Evolutionary conservation across 2,113 vertebrate genomes (phyloP), one percentile per base, ranked within the genome.

Genomic region (Pseudois nayaur): DNA sequence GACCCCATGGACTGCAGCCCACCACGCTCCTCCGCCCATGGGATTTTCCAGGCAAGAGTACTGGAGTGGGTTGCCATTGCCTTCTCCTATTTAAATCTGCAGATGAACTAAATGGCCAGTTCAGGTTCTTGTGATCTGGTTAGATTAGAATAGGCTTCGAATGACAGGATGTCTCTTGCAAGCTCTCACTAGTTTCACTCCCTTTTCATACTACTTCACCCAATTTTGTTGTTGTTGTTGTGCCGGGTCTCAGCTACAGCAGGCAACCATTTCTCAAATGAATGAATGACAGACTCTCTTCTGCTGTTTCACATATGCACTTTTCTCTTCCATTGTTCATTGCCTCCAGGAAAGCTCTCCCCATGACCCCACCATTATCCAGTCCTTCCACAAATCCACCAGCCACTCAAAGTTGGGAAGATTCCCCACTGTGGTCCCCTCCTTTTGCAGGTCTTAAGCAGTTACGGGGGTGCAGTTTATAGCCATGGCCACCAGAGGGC

Each of bases 401-500:
- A 84, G 55, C 36, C 15, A 29, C 33, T 31, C 84, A 36, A 64
- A 86, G 12, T n/a, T 8, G 33, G 36, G 23, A 86, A 43, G 10
- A 60, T 40, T 57, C 45, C 31, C 19, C 19, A 40, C 27, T 85
- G 31, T n/a, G 9, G 57, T 89, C 40, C 29, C 78, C 14, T 57
- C 2, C 21, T 86, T 88, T 93, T 92, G 76, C 36, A 67, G 67
- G 83, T 16, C 36, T 40, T 89, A 55, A 60, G 86, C 27, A 23
- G 27, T 87, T 89, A 33, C 45, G 16, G 36, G 52, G 48, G 8
- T 86, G 81, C 84, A 87, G 27, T 96, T 95, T 84, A 83, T n/a
- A 82, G 12, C 15, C 45, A 36, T 45, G 45, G 19, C 92, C 97
- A 97, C 95, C 55, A 98, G 88, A 64, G 81, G 88, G 93, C 95